phyloP scores from a whole-genome alignment of 2,797 vertebrate genomes.

The Characodon lateralis region DNA sequence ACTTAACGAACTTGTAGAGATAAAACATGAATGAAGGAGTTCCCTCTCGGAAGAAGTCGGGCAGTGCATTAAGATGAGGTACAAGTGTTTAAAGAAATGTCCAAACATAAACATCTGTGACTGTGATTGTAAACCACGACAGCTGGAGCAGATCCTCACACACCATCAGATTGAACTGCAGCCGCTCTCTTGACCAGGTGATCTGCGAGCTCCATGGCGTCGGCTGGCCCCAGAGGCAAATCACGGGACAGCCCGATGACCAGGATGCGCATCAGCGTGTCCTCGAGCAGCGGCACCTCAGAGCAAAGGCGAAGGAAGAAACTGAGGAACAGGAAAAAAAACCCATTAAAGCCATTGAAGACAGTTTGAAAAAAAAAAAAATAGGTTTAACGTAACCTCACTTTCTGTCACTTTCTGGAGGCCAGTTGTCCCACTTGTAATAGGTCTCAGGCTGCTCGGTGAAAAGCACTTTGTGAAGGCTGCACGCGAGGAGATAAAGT shows the following conservation, averaged over 20 bases:
- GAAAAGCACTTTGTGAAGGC: conserved; percentile 98
- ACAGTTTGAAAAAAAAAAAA: background rate
- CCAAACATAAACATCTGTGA: conserved; percentile 44
- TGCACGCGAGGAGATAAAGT: conserved; percentile 49
- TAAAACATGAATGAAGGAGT: conserved; percentile 12
- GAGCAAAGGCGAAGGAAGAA: conserved; percentile 99
- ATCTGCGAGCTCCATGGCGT: conserved; percentile 98
- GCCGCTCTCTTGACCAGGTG: conserved; percentile 97
- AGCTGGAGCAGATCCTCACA: conserved; percentile 15
- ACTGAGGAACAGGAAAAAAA: conserved; percentile 67
- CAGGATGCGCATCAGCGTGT: conserved; percentile 96
- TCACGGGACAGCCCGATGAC: conserved; percentile 96
- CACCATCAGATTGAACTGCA: conserved; percentile 93
- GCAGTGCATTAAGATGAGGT: conserved; percentile 27
- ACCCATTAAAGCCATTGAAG: background rate
- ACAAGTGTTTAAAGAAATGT: conserved; percentile 44
- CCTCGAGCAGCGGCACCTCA: conserved; percentile 95
- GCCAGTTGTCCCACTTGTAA: conserved; percentile 99
- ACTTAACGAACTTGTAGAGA: background rate
- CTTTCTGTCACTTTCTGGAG: conserved; percentile 98
- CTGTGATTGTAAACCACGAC: conserved; percentile 17
- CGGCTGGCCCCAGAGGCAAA: conserved; percentile 92
- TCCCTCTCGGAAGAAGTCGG: background rate
- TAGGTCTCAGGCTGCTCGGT: conserved; percentile 98
- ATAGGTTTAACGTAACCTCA: conserved; percentile 71